A percentile compares a stretch with the other conserved stretches of the same genome.
Evolutionary conservation across 2,888 invertebrate species (phyloP).

Genomic region (Leucozona laternaria): DNA sequence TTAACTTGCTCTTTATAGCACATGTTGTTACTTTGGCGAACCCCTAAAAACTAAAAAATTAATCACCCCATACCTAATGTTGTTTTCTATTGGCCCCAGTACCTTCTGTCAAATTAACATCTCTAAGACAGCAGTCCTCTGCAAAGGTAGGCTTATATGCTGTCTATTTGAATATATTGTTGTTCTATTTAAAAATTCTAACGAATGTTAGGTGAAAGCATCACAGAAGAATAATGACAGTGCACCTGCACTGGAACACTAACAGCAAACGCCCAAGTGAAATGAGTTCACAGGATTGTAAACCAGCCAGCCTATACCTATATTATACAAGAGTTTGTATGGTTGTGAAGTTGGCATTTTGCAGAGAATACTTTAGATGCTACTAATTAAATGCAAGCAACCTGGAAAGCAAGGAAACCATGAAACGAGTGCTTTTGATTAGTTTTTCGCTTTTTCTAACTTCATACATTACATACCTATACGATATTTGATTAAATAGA

Average conservation of each 20-base stretch:
- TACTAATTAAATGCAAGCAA: constrained; percentile 75
- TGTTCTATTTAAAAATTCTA: constrained; percentile 47
- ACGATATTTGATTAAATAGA: constrained; percentile 56
- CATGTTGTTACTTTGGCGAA: too few species aligned
- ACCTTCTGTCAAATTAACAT: neutral
- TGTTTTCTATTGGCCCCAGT: neutral
- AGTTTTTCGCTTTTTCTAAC: constrained; percentile 32
- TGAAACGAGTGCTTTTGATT: constrained; percentile 67
- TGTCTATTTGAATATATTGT: neutral
- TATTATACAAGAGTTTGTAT: constrained; percentile 33
- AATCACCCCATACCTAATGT: too few species aligned
- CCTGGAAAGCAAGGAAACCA: constrained; percentile 69
- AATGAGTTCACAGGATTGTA: constrained; percentile 54
- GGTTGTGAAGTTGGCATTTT: constrained; percentile 56
- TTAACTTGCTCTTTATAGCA: too few species aligned
- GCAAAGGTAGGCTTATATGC: neutral
- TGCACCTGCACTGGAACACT: constrained; percentile 6
- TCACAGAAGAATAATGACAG: constrained; percentile 43
- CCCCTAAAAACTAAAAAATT: too few species aligned
- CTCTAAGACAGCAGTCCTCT: neutral
- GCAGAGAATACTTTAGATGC: constrained; percentile 54
- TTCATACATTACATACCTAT: neutral
- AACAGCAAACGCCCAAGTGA: constrained; percentile 6
- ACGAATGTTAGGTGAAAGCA: constrained; percentile 43
- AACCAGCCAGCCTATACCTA: neutral